A percentile compares a stretch with the other conserved stretches of the same genome.
These are phyloP conservation scores for Ptyas mucosa DNA, from an alignment of 2,113 vertebrate genomes.

Conservation along the genomic window DNA sequence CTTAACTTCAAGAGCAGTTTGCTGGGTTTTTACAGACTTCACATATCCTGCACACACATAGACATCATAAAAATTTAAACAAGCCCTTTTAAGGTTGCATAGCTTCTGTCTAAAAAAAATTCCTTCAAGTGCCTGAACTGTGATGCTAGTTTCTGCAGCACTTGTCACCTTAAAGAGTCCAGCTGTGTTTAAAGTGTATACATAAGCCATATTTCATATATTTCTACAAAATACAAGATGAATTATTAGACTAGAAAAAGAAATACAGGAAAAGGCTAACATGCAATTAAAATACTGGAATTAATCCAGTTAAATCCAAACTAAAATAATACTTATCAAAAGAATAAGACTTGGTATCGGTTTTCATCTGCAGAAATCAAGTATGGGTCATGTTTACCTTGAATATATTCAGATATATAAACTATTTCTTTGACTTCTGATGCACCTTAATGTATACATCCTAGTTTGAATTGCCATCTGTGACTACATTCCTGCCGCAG, in stretches of 20 bases:
- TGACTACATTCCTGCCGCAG: not conserved
- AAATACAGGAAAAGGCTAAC: not conserved
- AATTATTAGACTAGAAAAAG: rapidly evolving
- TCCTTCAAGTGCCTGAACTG: slow-evolving; percentile 38
- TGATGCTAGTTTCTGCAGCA: slow-evolving; percentile 25
- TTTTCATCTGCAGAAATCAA: not conserved
- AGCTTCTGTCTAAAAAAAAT: slow-evolving; percentile 56
- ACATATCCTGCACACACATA: slow-evolving; percentile 53
- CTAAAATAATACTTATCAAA: not conserved
- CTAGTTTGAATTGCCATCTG: no score
- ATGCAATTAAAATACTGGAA: not conserved
- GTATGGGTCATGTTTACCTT: not conserved
- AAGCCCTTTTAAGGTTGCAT: slow-evolving; percentile 69
- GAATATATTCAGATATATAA: not conserved
- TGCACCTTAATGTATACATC: not conserved
- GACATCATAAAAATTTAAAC: slow-evolving; percentile 64
- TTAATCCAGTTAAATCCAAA: not conserved
- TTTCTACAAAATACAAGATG: not conserved
- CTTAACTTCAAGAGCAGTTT: slow-evolving; percentile 55
- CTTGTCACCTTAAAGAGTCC: not conserved
- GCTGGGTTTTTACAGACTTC: slow-evolving; percentile 54
- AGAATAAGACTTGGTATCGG: not conserved
- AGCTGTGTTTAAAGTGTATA: not conserved
- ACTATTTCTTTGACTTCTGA: not conserved
- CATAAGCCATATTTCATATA: not conserved